Evolutionary conservation across 2,797 vertebrate species (phyloP).

Genomic region (Myioborus melanocephalus): DNA sequence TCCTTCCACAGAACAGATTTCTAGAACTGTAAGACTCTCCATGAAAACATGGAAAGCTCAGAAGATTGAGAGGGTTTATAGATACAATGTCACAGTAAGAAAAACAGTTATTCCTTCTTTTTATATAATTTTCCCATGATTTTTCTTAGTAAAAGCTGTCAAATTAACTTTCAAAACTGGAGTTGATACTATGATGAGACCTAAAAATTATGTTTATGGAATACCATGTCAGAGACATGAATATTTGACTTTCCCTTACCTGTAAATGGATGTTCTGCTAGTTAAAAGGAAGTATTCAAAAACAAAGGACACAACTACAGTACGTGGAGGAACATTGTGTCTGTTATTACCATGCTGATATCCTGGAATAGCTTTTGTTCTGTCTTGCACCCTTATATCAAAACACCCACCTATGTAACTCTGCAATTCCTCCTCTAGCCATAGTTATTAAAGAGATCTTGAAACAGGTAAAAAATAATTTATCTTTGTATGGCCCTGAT

Average conservation of each 20-base stretch:
- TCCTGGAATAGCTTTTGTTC: neutral
- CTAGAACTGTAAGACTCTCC: neutral
- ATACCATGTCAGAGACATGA: neutral
- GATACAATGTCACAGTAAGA: neutral
- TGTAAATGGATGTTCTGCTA: neutral
- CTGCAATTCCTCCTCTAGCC: neutral
- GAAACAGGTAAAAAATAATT: neutral
- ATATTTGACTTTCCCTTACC: neutral
- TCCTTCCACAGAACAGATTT: neutral
- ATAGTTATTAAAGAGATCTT: neutral
- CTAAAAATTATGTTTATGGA: neutral
- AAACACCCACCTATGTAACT: neutral
- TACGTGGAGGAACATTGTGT: neutral
- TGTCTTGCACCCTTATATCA: neutral
- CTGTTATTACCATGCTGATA: neutral
- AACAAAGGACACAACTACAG: neutral
- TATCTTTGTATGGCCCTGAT: neutral
- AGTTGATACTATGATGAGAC: neutral
- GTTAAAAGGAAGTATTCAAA: neutral
- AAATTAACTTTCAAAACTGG: neutral
- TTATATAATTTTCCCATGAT: neutral
- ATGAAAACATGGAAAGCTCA: neutral
- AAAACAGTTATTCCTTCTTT: neutral
- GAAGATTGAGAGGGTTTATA: neutral
- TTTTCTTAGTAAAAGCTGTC: neutral